phyloP scores from a whole-genome alignment of 1,140 invertebrate species.

The Drosophila willistoni region DNA sequence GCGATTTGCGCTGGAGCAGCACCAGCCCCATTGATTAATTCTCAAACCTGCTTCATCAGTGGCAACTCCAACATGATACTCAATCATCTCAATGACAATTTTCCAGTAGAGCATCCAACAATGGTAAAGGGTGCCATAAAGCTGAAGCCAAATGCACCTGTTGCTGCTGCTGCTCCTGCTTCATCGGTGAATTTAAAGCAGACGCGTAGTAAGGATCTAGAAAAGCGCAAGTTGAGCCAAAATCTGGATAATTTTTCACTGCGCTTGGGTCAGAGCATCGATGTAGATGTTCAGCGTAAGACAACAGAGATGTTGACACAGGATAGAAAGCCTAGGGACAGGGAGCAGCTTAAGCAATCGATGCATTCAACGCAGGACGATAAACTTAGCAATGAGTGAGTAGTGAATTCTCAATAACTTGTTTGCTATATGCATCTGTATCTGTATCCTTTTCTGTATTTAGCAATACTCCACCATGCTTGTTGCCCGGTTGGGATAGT shows the following conservation, averaged over 20 bases:
- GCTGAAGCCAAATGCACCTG: constrained; percentile 6
- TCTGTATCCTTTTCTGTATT: not conserved
- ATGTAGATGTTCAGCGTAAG: constrained; percentile 52
- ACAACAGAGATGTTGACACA: constrained; percentile 59
- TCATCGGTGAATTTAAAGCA: constrained; percentile 39
- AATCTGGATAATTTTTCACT: constrained; percentile 83
- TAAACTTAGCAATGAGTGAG: constrained; percentile 74
- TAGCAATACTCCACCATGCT: constrained; percentile 76
- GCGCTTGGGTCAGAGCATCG: constrained; percentile 85
- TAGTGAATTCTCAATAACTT: constrained; percentile 8
- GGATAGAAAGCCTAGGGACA: constrained; percentile 37
- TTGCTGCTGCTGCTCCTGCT: constrained; percentile 18
- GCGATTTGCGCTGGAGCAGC: not conserved
- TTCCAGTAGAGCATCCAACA: constrained; percentile 65
- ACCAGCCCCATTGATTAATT: constrained; percentile 57
- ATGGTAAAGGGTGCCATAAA: not conserved
- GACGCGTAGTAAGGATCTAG: constrained; percentile 73
- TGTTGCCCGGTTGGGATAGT: constrained; percentile 82
- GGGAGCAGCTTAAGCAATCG: constrained; percentile 51
- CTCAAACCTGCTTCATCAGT: constrained; percentile 77
- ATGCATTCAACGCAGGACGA: constrained; percentile 80
- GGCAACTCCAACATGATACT: constrained; percentile 85
- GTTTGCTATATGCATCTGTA: no score
- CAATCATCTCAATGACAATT: constrained; percentile 85
- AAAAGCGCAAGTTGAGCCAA: constrained; percentile 83